phyloP scores from a whole-genome alignment of 2,888 invertebrate genomes.

The Eumerus sabulonum region DNA sequence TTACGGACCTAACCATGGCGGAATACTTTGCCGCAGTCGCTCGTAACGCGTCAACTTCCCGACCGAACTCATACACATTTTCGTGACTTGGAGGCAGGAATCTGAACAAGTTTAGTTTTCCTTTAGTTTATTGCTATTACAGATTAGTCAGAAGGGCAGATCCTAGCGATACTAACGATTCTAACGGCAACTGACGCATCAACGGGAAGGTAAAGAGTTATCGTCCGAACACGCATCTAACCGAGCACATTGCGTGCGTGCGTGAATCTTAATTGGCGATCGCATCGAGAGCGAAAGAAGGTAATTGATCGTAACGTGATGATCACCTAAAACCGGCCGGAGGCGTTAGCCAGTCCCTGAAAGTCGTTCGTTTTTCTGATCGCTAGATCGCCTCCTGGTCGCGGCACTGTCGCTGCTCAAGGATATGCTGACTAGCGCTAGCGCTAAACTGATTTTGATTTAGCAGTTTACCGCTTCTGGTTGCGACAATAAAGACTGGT shows the following conservation, averaged over 20 bases:
- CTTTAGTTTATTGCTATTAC: no score
- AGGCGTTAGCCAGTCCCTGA: no score
- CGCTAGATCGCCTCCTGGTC: neutral
- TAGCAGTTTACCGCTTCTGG: slow-evolving; percentile 28
- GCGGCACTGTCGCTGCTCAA: neutral
- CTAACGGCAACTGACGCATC: slow-evolving; percentile 61
- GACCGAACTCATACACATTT: no score
- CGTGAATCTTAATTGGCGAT: slow-evolving; percentile 59
- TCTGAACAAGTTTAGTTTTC: no score
- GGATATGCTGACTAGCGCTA: slow-evolving; percentile 40
- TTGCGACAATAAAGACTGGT: neutral
- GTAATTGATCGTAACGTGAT: slow-evolving; percentile 63
- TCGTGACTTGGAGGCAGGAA: no score
- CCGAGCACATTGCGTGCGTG: slow-evolving; percentile 46
- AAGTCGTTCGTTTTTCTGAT: slow-evolving; percentile 13
- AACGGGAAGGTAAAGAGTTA: slow-evolving; percentile 13
- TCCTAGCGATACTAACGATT: slow-evolving; percentile 7
- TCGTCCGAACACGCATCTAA: slow-evolving; percentile 5
- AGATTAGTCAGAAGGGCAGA: slow-evolving; percentile 42
- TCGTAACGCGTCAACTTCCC: no score
- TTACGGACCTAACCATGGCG: slow-evolving; percentile 20
- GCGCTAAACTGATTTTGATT: slow-evolving; percentile 55
- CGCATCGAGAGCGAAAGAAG: neutral
- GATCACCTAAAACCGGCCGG: slow-evolving; percentile 46
- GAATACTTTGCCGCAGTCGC: slow-evolving; percentile 27